These are phyloP conservation scores for Orthosia gracilis DNA, from an alignment of 2,888 invertebrate genomes.

Conservation along the genomic window DNA sequence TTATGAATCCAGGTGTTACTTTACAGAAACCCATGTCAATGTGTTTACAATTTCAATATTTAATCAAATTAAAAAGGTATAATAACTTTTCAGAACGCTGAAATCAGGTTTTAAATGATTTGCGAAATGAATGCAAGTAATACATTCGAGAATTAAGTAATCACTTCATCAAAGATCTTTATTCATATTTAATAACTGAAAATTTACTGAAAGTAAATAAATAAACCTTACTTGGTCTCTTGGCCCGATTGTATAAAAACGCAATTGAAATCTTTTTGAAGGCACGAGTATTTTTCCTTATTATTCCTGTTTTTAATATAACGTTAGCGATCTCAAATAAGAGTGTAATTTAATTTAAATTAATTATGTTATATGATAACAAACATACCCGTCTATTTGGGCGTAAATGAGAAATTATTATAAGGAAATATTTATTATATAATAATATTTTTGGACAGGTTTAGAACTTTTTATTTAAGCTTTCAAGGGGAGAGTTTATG, in stretches of 20 bases:
- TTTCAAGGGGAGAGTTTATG: constrained; percentile 66
- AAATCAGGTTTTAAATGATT: background rate
- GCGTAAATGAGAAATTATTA: constrained; percentile 74
- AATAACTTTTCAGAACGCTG: background rate
- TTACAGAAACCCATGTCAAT: too few relatives aligned
- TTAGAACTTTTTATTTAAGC: constrained; percentile 72
- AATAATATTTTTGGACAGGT: constrained; percentile 69
- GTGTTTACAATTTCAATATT: too few relatives aligned
- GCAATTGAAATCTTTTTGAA: constrained; percentile 5
- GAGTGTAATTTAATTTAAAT: constrained; percentile 72
- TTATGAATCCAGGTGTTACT: too few relatives aligned
- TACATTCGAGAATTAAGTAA: background rate
- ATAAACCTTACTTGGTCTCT: background rate
- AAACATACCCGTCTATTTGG: constrained; percentile 63
- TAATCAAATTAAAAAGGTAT: too few relatives aligned
- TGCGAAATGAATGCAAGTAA: background rate
- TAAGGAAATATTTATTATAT: constrained; percentile 52
- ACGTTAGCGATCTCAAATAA: constrained; percentile 67
- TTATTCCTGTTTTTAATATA: constrained; percentile 61
- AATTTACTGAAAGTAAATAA: background rate
- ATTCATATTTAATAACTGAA: background rate
- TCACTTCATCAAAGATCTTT: background rate
- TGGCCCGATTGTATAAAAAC: background rate
- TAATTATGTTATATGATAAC: constrained; percentile 74
- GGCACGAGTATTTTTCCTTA: constrained; percentile 35